Evolutionary conservation across 2,888 invertebrate genomes (phyloP).

Genomic region (Rhimphoctona megacephalus): DNA sequence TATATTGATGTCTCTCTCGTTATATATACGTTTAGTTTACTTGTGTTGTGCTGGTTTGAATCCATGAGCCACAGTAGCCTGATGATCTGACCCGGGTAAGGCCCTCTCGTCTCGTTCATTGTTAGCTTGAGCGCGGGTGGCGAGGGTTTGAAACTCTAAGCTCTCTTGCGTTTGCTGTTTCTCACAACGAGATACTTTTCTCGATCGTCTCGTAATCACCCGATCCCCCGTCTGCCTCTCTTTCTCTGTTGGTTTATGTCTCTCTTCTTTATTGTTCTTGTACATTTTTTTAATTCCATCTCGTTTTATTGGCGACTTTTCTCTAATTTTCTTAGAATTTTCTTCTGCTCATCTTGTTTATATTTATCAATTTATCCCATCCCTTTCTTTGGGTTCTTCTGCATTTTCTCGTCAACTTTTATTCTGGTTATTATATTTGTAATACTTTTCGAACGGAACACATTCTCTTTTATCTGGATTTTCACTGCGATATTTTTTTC

Average conservation of each 20-base stretch:
- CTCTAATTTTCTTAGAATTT: conserved; percentile 3
- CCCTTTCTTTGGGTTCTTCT: not conserved
- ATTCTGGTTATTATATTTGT: not conserved
- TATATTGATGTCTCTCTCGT: not conserved
- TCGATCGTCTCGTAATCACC: conserved; percentile 37
- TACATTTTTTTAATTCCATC: not conserved
- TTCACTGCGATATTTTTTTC: no score
- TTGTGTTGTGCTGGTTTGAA: conserved; percentile 27
- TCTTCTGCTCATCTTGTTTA: conserved; percentile 22
- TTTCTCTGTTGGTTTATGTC: not conserved
- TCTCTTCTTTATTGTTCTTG: not conserved
- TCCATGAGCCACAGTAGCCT: conserved; percentile 62
- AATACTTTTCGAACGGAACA: no score
- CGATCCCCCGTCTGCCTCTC: not conserved
- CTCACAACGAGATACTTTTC: conserved; percentile 40
- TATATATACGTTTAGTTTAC: not conserved
- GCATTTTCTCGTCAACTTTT: not conserved
- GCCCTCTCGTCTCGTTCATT: conserved; percentile 70
- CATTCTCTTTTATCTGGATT: no score
- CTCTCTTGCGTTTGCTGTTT: conserved; percentile 31
- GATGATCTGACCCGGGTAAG: conserved; percentile 59
- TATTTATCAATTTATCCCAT: not conserved
- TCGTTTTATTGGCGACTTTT: not conserved
- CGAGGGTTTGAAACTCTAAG: conserved; percentile 66
- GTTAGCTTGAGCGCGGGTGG: conserved; percentile 79